A percentile compares a stretch with the other conserved stretches of the same genome.
These are phyloP conservation scores for Sarcophaga subvicina DNA, from an alignment of 2,888 invertebrate species.

Conservation along the genomic window DNA sequence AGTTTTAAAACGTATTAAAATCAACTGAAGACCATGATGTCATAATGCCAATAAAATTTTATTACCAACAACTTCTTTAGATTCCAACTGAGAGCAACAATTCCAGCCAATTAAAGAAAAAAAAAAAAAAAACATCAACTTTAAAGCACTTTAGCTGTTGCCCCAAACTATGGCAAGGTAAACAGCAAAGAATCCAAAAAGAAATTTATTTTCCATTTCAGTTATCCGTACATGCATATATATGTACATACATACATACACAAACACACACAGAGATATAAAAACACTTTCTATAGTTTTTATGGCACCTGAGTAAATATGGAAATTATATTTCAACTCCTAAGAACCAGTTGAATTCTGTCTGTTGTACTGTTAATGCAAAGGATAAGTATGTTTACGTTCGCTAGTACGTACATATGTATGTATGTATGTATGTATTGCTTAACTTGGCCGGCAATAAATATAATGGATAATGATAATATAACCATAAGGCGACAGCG, in stretches of 20 bases:
- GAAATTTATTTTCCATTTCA: conserved; percentile 35
- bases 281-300: conserved; percentile 52
- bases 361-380: neutral
- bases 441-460: conserved; percentile 43
- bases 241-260: too few relatives aligned
- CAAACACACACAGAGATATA: too few relatives aligned
- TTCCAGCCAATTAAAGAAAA: too few relatives aligned
- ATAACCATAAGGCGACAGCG: conserved; percentile 59
- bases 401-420: neutral
- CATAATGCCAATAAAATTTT: too few relatives aligned
- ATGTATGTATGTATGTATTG: neutral
- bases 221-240: neutral
- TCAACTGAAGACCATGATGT: too few relatives aligned
- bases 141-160: too few relatives aligned
- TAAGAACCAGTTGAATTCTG: neutral
- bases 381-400: neutral
- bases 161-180: too few relatives aligned
- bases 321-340: neutral
- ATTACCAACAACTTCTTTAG: neutral
- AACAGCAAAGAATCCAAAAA: conserved; percentile 13
- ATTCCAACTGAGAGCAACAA: too few relatives aligned
- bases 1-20: too few relatives aligned
- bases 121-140: too few relatives aligned
- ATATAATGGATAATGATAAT: conserved; percentile 60
- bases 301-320: conserved; percentile 52